Base-by-base conservation (phyloP, 1,140 invertebrate species). In the Pemphigus obesinymphae region DNA sequence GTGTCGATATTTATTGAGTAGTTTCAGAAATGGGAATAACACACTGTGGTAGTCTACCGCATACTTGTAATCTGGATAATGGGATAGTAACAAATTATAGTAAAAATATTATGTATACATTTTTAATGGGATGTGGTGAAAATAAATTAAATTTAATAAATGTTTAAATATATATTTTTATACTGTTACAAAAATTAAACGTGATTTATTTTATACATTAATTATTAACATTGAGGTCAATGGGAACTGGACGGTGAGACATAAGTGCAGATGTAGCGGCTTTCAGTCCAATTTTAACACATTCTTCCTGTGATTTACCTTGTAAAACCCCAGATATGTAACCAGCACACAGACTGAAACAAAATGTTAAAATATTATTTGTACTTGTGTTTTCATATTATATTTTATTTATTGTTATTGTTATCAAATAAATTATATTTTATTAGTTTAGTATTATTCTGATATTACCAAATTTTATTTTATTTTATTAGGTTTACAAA, bases 331-430 rank as follows among this genome's bases (percentile, higher is more conserved):
- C 84, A 29, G 80, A 82, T 26, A 84, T 82, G 29, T 84, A 82
- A 29, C 83, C 84, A 13, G 84, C 82, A 3, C 83, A 83, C 29
- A 82, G 31, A 72, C 83, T 84, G 70, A n/a, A 83, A 82, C 2
- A 82, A 40, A 63, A 63, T 31, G n/a, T n/a, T n/a, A n/a, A n/a
- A n/a, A n/a, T n/a, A n/a, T n/a, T n/a, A n/a, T n/a, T n/a, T n/a
- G n/a, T n/a, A n/a, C n/a, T n/a, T n/a, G n/a, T n/a, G n/a, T n/a
- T n/a, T n/a, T n/a, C n/a, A n/a, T n/a, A n/a, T n/a, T n/a, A n/a
- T n/a, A n/a, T n/a, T n/a, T n/a, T n/a, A n/a, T n/a, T n/a, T n/a
- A n/a, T n/a, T n/a, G n/a, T n/a, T n/a, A n/a, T n/a, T n/a, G n/a
- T n/a, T n/a, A n/a, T n/a, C n/a, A n/a, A n/a, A n/a, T n/a, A n/a